Conservation (phyloP, 2,797 vertebrate genomes). For the Rousettus madagascariensis region DNA sequence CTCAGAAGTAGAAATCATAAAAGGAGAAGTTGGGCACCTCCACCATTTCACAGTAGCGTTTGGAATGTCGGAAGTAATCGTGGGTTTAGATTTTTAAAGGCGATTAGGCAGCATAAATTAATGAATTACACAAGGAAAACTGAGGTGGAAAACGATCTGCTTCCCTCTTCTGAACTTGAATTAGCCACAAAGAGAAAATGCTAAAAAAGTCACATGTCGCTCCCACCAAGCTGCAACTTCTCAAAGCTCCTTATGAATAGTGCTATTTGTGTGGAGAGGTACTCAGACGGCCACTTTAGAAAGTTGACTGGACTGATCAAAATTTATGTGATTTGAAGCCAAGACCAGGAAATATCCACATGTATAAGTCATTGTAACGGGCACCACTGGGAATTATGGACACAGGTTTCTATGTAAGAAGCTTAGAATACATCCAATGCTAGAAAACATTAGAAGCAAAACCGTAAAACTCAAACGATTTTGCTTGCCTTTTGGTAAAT, state of each 20-base stretch:
- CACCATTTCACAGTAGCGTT: constrained; percentile 33
- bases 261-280: background rate
- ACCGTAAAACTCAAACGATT: background rate
- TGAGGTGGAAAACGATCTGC: constrained; percentile 4
- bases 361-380: background rate
- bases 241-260: constrained; percentile 53
- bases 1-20: background rate
- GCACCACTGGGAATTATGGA: background rate
- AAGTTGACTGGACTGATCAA: constrained; percentile 31
- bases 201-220: constrained; percentile 22
- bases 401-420: background rate
- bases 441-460: background rate
- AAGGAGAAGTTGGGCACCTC: background rate
- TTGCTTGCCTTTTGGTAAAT: constrained; percentile 8
- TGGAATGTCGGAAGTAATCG: constrained; percentile 16
- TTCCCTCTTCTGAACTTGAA: constrained; percentile 66
- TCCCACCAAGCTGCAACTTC: constrained; percentile 55
- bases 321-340: constrained; percentile 11
- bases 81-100: constrained; percentile 69
- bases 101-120: constrained; percentile 73
- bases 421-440: background rate
- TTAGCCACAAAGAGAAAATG: constrained; percentile 53
- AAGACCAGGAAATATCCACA: constrained; percentile 51
- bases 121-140: constrained; percentile 60
- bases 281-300: background rate